Base-by-base conservation (phyloP, 2,888 invertebrate genomes). In the Ferdinandea cuprea region DNA sequence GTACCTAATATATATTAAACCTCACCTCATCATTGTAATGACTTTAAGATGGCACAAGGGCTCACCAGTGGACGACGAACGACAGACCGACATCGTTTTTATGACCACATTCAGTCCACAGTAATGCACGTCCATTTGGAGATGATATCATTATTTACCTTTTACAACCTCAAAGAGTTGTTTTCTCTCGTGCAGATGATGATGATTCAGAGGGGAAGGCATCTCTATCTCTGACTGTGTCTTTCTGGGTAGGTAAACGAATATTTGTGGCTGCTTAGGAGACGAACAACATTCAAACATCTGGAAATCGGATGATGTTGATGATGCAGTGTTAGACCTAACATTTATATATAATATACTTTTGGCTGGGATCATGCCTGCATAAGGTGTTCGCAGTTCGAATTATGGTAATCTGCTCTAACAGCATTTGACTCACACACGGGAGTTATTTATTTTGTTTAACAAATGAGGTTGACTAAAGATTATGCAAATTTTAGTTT, bases 121-220 rank as follows among this genome's bases (percentile, higher is more conserved):
- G 19, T 30, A 40, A 8, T 72, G 48, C 58, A 79, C 17, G 58
- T 42, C 59, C 28, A 17, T 13, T 42, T 30, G 32, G 37, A 25
- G 74, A 69, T 76, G 76, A 80, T 58, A 44, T 76, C 74, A 80
- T 59, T 68, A 80, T 68, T 68, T 65, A 15, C 32, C 73, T 59
- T 44, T 68, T 30, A 30, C 65, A 76, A 30, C 40, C 54, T 30
- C 32, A 8, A 8, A 30, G 4, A 58, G 52, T 46, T 15, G 66
- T 42, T 74, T 74, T 74, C 68, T 50, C 48, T 68, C n/a, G n/a
- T 40, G 44, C 17, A 19, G 30, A 11, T 44, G n/a, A 42, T 28
- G 40, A 50, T 71, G 50, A 69, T 11, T 71, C 65, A 44, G 28
- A 50, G 42, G 42, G 7, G 42, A 65, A 42, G 50, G 44, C 19